Base-by-base conservation (phyloP, 2,888 invertebrate species). In the Lasioglossum vierecki region DNA sequence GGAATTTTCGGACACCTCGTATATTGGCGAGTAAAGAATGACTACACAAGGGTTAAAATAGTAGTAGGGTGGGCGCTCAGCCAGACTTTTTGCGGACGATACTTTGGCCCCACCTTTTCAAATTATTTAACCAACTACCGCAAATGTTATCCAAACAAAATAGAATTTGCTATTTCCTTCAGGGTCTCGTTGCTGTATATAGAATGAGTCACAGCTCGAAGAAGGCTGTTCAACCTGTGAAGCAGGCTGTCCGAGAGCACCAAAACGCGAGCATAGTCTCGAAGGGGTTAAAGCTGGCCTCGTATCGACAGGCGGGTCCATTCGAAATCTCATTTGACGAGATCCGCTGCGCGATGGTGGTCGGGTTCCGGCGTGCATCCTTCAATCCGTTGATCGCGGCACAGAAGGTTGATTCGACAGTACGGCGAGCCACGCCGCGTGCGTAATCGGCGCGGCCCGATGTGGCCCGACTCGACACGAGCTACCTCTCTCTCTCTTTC, bases 381-480 rank as follows among this genome's bases (percentile, higher is more conserved):
- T 84, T 83, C 74, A 63, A 78, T 84, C 76, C 83, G 53, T 53
- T 53, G 3, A 53, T 53, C 53, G n/a, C 83, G 72, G 74, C 70
- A 53, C 83, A 70, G 77, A 84, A 84, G 83, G 78, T 83, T 78
- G 83, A 84, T 68, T 83, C 77, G 63, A 73, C 77, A 78, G 68
- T 15, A 53, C 66, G 57, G 66, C n/a, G 83, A 73, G 82, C 82
- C 66, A 49, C 73, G 83, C 53, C 22, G 57, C 77, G 83, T 70
- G 68, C 49, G 76, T 82, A 85, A 76, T 82, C 76, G 75, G 41
- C 49, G n/a, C 68, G 35, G 63, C 49, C 63, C 49, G 46, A 26
- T 22, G n/a, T 39, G 41, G 11, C 18, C 53, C 53, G 53, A n/a
- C 53, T n/a, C 53, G 22, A n/a, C 53, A 6, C 22, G n/a, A 53